Conservation (phyloP, 2,797 vertebrate species). For the Esox masquinongy region DNA sequence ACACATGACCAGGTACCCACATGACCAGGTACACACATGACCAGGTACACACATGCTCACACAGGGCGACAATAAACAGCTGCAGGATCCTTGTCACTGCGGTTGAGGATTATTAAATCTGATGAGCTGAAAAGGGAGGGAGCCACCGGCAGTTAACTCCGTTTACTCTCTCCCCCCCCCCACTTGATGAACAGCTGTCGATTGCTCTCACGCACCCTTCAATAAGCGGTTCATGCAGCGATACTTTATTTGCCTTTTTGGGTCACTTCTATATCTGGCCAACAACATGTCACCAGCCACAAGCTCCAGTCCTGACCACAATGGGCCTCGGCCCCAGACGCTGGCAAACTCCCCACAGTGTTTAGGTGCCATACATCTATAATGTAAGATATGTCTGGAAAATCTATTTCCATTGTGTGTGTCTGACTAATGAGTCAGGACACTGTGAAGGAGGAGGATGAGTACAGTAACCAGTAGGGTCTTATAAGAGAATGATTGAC, state of each 20-base stretch:
- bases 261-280: conserved; percentile 75
- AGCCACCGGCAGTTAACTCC: conserved; percentile 75
- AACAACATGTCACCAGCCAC: conserved; percentile 64
- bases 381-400: not conserved
- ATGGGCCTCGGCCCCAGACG: not conserved
- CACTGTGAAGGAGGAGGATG: not conserved
- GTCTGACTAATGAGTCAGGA: not conserved
- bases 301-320: conserved; percentile 21
- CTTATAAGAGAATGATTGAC: conserved; percentile 1
- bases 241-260: conserved; percentile 66
- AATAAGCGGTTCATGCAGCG: conserved; percentile 51
- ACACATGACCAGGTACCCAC: not conserved
- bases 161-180: conserved; percentile 28
- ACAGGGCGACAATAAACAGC: conserved; percentile 35
- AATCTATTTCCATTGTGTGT: not conserved
- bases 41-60: not conserved
- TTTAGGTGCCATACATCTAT: not conserved
- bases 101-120: conserved; percentile 80
- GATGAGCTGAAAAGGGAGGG: conserved; percentile 70
- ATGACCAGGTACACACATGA: not conserved
- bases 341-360: not conserved
- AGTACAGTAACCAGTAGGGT: not conserved
- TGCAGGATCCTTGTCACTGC: conserved; percentile 64
- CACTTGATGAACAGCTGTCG: conserved; percentile 2
- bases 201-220: conserved; percentile 34